A percentile compares a stretch with the other conserved stretches of the same genome.
Conservation (phyloP, 2,888 invertebrate species). For the Lithosia quadra region DNA sequence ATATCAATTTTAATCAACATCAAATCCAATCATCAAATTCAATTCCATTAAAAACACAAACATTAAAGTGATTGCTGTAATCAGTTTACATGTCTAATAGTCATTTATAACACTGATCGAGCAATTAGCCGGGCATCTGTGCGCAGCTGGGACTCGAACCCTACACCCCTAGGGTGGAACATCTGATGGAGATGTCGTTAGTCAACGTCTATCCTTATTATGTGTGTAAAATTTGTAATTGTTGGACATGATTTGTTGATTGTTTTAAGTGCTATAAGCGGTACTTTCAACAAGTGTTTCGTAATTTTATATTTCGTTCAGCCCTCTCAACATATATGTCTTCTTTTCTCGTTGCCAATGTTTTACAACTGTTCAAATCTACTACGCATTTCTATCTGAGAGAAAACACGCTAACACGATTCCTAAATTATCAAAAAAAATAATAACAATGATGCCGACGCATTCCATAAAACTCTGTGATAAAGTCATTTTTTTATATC, state of each 20-base stretch:
- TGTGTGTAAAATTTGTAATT: constrained; percentile 38
- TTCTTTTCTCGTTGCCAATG: too few relatives aligned
- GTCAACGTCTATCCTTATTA: constrained; percentile 56
- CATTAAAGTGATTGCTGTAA: constrained; percentile 29
- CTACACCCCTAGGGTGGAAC: constrained; percentile 48
- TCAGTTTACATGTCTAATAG: constrained; percentile 46
- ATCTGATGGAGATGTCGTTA: constrained; percentile 57
- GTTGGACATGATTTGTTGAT: constrained; percentile 34
- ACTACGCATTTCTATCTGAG: neutral
- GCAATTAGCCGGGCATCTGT: constrained; percentile 64
- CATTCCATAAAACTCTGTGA: neutral
- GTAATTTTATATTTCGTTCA: too few relatives aligned
- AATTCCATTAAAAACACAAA: constrained; percentile 31
- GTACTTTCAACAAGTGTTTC: neutral
- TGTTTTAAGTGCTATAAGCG: constrained; percentile 19
- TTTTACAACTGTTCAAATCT: too few relatives aligned
- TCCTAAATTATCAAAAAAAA: neutral
- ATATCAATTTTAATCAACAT: neutral
- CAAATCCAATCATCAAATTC: neutral
- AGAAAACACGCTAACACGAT: too few relatives aligned
- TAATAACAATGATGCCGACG: neutral
- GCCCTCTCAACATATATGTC: too few relatives aligned
- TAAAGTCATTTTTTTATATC: too few relatives aligned
- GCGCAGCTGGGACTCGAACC: constrained; percentile 56
- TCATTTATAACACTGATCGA: constrained; percentile 56